Base-by-base conservation (phyloP, 2,113 vertebrate species). In the Microcebus lehilahytsara region DNA sequence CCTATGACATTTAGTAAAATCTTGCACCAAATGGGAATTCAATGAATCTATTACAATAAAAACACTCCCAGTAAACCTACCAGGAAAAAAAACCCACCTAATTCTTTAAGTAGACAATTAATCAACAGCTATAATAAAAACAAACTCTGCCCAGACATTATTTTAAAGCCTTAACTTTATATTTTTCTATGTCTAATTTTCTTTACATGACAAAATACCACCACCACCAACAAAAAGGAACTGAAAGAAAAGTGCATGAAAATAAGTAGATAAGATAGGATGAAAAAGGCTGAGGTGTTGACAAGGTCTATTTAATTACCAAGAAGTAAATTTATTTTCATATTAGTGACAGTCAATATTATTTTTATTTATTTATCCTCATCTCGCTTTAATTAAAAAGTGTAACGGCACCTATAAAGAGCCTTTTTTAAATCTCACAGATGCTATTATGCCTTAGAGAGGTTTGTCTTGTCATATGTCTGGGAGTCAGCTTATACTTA, bases 291-390 rank as follows among this genome's bases (percentile, higher is more conserved):
- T 30, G 66, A 95, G 64, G 46, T 11, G 22, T 9, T 88, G n/a
- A 77, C 11, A 78, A 93, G 2, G 27, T 71, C 25, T 91, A 37
- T 64, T 84, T 67, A 66, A 67, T 89, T 66, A 75, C 27, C 20
- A 85, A 85, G 40, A 92, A 62, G 42, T 40, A 71, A 93, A 85
- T 77, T 71, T 67, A 40, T 87, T 95, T 97, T 95, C 60, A 78
- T 46, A 84, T 69, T 12, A 58, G 34, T 89, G 37, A 60, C 22
- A 58, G 40, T 77, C 37, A 71, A 32, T 37, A 71, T 75, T 51
- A 72, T 83, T 95, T 77, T 92, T 80, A 85, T 53, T 96, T 91
- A 91, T n/a, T 96, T 91, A 93, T n/a, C 42, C 37, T 91, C 46
- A 93, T 71, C 89, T 93, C 58, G 66, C 85, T 89, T 80, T 89